A percentile compares a stretch with the other conserved stretches of the same genome.
Conservation (phyloP, 2,888 invertebrate species). For the Agriopis aurantiaria region DNA sequence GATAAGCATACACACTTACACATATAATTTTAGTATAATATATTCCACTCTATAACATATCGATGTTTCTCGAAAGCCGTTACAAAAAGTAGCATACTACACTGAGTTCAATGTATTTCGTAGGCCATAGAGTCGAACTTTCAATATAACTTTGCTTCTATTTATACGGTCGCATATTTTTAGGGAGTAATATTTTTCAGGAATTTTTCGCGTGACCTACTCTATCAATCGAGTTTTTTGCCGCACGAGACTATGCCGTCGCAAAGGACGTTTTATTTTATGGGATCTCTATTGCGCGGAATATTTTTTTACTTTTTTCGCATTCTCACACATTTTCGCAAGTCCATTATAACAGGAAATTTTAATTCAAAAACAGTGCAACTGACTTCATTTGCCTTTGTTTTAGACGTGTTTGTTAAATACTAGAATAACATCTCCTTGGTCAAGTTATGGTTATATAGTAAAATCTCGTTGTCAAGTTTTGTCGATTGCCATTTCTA, state of each 20-base stretch:
- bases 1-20: background rate
- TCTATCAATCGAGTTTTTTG: conserved; percentile 24
- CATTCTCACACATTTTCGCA: no score
- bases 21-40: background rate
- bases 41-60: conserved; percentile 11
- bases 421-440: no score
- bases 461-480: no score
- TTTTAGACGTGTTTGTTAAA: no score
- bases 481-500: no score
- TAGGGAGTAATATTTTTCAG: conserved; percentile 27
- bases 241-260: conserved; percentile 3
- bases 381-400: no score
- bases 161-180: conserved; percentile 29
- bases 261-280: conserved; percentile 7
- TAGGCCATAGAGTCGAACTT: conserved; percentile 17
- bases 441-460: no score
- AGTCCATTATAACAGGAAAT: no score
- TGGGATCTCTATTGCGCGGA: background rate
- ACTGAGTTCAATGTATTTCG: conserved; percentile 14
- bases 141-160: conserved; percentile 11
- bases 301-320: background rate
- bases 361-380: no score
- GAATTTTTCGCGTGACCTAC: conserved; percentile 27
- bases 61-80: conserved; percentile 5
- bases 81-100: conserved; percentile 4